A percentile compares a stretch with the other conserved stretches of the same genome.
phyloP scores from a whole-genome alignment of 2,113 vertebrate genomes.

The Xenus cinereus region DNA sequence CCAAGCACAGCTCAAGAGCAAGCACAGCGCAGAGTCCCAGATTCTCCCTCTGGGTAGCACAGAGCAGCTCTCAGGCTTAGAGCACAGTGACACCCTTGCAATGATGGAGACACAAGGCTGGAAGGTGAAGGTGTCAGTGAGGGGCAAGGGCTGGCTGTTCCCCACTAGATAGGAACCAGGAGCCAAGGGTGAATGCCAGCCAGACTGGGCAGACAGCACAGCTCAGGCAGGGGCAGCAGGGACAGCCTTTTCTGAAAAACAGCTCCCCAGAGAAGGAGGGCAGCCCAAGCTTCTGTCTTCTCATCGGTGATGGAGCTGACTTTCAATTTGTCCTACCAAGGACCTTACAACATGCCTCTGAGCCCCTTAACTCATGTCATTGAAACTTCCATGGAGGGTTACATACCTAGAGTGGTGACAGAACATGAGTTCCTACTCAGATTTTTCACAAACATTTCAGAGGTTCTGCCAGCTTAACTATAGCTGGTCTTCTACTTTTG shows the following conservation, averaged over 20 bases:
- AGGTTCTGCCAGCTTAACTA: background rate
- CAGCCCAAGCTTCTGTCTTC: background rate
- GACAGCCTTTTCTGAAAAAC: background rate
- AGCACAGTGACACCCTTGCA: background rate
- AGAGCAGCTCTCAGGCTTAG: background rate
- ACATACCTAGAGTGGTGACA: background rate
- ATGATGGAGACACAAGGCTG: background rate
- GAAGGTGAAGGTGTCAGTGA: background rate
- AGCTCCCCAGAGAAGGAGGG: background rate
- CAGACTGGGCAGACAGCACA: too few species aligned
- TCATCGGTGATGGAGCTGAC: background rate
- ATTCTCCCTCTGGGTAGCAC: background rate
- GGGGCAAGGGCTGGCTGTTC: background rate
- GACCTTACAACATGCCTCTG: accelerated
- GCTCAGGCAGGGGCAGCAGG: background rate
- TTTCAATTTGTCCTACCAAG: background rate
- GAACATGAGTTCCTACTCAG: background rate
- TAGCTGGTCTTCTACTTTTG: background rate
- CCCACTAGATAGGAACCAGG: background rate
- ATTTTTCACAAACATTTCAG: background rate
- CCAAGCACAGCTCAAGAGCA: background rate
- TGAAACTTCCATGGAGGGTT: accelerated
- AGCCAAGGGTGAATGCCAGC: background rate
- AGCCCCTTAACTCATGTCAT: background rate
- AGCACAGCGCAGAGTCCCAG: background rate